Percentiles rank a stretch among this genome's conserved stretches.
Evolutionary conservation across 2,113 vertebrate genomes (phyloP).

Genomic region (Pedetes capensis): DNA sequence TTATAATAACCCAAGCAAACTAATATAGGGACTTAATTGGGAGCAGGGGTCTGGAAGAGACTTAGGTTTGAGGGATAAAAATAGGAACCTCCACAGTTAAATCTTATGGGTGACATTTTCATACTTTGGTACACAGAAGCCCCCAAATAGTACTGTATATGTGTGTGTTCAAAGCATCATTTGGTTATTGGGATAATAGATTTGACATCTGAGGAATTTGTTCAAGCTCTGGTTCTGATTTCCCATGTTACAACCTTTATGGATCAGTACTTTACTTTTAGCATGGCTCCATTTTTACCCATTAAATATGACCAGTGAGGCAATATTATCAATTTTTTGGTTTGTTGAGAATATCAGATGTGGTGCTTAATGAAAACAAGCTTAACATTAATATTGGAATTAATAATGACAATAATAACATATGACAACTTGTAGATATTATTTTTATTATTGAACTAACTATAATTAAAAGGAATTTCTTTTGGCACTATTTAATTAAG

Average conservation of each 20-base stretch:
- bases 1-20: background rate
- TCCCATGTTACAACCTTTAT: background rate
- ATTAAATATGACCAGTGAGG: background rate
- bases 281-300: background rate
- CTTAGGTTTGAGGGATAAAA: background rate
- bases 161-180: background rate
- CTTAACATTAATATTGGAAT: background rate
- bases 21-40: background rate
- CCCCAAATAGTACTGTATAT: background rate
- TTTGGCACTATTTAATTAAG: background rate
- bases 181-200: background rate
- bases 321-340: background rate
- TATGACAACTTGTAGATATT: background rate
- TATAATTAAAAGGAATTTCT: constrained; percentile 25
- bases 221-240: background rate
- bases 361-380: background rate
- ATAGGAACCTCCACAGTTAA: background rate
- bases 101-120: background rate
- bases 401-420: background rate
- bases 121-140: background rate
- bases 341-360: background rate
- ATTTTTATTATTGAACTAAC: background rate
- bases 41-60: background rate
- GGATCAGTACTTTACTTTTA: background rate
- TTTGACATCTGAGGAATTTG: background rate